A percentile compares a stretch with the other conserved stretches of the same genome.
Conservation (phyloP, 1,140 invertebrate species). For the Drosophila kikkawai region DNA sequence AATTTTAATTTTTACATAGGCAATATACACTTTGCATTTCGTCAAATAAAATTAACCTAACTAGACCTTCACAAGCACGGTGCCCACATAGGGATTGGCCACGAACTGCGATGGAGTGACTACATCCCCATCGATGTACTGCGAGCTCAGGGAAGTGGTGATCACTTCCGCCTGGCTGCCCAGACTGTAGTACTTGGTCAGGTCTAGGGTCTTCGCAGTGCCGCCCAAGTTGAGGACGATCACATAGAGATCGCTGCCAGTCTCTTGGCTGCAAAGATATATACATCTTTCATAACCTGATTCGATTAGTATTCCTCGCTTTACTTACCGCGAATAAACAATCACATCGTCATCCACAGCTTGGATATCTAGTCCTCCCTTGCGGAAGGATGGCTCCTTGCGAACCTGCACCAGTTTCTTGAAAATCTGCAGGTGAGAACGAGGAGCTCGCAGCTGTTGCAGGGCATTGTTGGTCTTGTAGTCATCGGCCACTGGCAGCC, state of each 20-base stretch:
- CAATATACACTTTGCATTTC: not conserved
- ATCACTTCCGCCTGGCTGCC: slow-evolving; percentile 71
- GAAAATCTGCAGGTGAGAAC: slow-evolving; percentile 80
- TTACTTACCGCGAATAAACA: slow-evolving; percentile 68
- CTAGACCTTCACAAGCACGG: slow-evolving; percentile 69
- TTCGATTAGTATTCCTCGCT: accelerated
- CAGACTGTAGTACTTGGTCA: slow-evolving; percentile 62
- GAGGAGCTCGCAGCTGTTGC: slow-evolving; percentile 79
- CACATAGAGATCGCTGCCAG: slow-evolving; percentile 72
- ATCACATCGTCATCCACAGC: slow-evolving; percentile 69
- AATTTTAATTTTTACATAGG: not conserved
- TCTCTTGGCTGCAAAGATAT: slow-evolving; percentile 45
- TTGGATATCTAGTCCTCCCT: slow-evolving; percentile 62
- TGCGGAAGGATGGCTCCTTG: slow-evolving; percentile 71
- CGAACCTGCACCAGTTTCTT: slow-evolving; percentile 75
- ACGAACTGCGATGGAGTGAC: slow-evolving; percentile 59
- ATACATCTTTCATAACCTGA: not conserved
- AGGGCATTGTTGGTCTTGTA: slow-evolving; percentile 86
- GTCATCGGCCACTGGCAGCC: slow-evolving; percentile 88
- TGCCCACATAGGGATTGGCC: slow-evolving; percentile 68
- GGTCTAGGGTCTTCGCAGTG: slow-evolving; percentile 50
- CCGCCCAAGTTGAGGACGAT: slow-evolving; percentile 70
- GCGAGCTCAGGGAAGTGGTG: slow-evolving; percentile 71
- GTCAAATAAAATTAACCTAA: slow-evolving; percentile 10
- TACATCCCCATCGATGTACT: slow-evolving; percentile 69